A percentile compares a stretch with the other conserved stretches of the same genome.
Conservation (phyloP, 2,797 vertebrate genomes). For the Bucorvus abyssinicus region DNA sequence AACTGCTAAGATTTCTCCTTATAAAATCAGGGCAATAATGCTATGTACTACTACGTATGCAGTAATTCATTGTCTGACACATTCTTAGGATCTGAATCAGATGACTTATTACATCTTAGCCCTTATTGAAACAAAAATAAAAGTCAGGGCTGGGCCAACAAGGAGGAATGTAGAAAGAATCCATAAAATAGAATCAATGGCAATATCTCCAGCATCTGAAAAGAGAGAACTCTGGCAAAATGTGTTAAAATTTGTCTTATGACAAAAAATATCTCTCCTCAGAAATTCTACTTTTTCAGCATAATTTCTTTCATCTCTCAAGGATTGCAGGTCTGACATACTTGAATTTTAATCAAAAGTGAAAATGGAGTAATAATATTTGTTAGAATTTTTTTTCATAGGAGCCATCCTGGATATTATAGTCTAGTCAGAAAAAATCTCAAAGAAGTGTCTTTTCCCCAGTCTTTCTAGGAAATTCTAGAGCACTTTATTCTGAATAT, state of each 20-base stretch:
- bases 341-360: constrained; percentile 37
- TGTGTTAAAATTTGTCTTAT: constrained; percentile 30
- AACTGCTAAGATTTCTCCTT: not conserved
- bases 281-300: constrained; percentile 38
- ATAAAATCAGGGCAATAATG: not conserved
- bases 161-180: not conserved
- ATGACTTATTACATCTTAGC: not conserved
- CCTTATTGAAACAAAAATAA: not conserved
- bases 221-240: not conserved
- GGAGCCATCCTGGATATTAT: not conserved
- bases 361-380: constrained; percentile 22
- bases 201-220: not conserved
- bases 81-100: not conserved
- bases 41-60: not conserved
- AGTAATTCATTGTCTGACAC: not conserved
- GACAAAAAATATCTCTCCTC: constrained; percentile 15
- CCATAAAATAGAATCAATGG: not conserved
- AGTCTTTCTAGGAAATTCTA: not conserved
- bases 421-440: not conserved
- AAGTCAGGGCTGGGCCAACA: accelerated
- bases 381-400: constrained; percentile 20
- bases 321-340: not conserved
- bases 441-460: not conserved
- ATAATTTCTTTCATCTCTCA: not conserved
- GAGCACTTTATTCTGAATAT: not conserved